A percentile compares a stretch with the other conserved stretches of the same genome.
phyloP scores from a whole-genome alignment of 2,888 invertebrate species.

The Lapara coniferarum region DNA sequence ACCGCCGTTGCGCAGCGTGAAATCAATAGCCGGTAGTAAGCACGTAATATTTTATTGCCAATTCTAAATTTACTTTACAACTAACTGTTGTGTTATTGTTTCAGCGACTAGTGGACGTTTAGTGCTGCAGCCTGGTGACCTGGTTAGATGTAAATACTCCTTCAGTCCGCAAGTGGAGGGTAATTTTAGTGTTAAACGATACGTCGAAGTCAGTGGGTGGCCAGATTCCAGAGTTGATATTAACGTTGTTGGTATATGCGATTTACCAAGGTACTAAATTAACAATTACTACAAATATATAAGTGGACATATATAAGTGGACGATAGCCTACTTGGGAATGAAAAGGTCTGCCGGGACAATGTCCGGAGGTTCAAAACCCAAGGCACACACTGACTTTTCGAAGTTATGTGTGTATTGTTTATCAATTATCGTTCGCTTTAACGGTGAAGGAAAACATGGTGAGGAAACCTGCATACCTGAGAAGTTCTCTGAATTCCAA shows the following conservation, averaged over 20 bases:
- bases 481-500: too few species aligned
- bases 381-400: too few species aligned
- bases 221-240: conserved; percentile 70
- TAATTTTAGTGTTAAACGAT: conserved; percentile 66
- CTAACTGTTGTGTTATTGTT: conserved; percentile 9
- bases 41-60: conserved; percentile 7
- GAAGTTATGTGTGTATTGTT: too few species aligned
- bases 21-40: conserved; percentile 38
- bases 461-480: too few species aligned
- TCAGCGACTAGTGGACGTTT: conserved; percentile 56
- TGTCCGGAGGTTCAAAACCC: too few species aligned
- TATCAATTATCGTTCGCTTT: too few species aligned
- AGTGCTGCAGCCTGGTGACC: conserved; percentile 68
- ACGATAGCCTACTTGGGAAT: too few species aligned
- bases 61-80: background rate
- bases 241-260: conserved; percentile 67
- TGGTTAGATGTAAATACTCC: conserved; percentile 73
- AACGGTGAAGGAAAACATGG: too few species aligned
- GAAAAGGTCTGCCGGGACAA: too few species aligned
- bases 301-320: too few species aligned
- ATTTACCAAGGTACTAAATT: conserved; percentile 65
- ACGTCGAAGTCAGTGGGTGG: conserved; percentile 76
- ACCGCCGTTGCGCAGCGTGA: conserved; percentile 58
- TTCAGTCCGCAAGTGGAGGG: conserved; percentile 73
- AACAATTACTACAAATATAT: background rate